Evolutionary conservation across 2,797 vertebrate species (phyloP), one percentile per base, ranked within the genome.

Genomic region (Hydrocynus forskahlii): DNA sequence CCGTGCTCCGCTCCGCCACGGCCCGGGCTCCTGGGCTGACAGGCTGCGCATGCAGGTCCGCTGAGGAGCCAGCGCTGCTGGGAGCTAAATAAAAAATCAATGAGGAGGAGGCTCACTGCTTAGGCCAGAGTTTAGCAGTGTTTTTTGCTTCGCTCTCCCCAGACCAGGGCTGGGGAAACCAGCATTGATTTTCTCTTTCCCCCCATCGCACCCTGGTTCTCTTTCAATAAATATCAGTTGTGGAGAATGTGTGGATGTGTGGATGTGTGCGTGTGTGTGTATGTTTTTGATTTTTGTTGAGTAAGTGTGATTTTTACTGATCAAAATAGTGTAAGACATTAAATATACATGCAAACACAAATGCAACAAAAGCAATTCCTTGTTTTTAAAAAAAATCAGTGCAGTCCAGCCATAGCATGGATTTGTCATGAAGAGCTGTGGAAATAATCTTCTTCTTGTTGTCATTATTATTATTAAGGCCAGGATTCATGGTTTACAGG

Each of bases 41-140:
- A 82, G 86, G 85, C 88, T 74, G 70, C 12, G 66, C 63, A 66
- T 48, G 83, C 83, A 89, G 81, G 70, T 87, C 89, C 21, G 7
- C 62, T 85, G 86, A 91, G 91, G 91, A 90, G 87, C 72, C 82
- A 85, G 86, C 70, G 84, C 92, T 90, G 89, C 91, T 88, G 88
- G 90, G 92, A 94, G 91, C 91, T 91, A 93, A 85, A 90, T 91
- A 91, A 91, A 93, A 94, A 92, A 92, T 91, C 92, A 90, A 92
- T 87, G 88, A 66, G 75, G 79, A 86, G 83, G 87, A 91, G 85
- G 80, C 79, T 86, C 67, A 74, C 86, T 89, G 91, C 91, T 86
- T 86, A 87, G 90, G 88, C 91, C 89, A 82, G 83, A 90, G 90
- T 93, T 93, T 90, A 93, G 89, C 90, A 88, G 88, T 84, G 73